phyloP scores from a whole-genome alignment of 2,113 vertebrate species.

The Gila orcuttii region DNA sequence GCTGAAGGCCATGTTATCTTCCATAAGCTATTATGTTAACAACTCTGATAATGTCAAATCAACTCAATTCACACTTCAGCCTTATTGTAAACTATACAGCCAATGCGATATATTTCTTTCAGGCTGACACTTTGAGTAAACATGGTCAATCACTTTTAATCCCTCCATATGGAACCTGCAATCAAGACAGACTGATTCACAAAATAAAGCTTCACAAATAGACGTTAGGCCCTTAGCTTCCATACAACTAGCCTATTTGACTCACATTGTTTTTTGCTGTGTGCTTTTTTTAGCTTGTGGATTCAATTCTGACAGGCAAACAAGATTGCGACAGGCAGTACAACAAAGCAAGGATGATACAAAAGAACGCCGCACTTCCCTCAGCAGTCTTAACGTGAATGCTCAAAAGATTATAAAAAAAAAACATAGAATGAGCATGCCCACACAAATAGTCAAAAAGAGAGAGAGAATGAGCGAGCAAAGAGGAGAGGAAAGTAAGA shows the following conservation, averaged over 20 bases:
- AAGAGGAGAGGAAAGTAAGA: slow-evolving; percentile 37
- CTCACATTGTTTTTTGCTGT: slow-evolving; percentile 2
- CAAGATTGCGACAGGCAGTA: slow-evolving; percentile 19
- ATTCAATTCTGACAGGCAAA: slow-evolving; percentile 23
- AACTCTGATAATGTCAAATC: background rate
- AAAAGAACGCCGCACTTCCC: slow-evolving; percentile 38
- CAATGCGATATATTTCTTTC: background rate
- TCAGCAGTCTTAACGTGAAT: slow-evolving; percentile 28
- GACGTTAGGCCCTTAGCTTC: background rate
- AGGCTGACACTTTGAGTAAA: background rate
- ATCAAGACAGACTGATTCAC: slow-evolving; percentile 1
- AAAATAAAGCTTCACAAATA: background rate
- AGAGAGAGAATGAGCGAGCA: slow-evolving; percentile 19
- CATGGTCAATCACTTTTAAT: slow-evolving; percentile 35
- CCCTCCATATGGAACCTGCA: background rate
- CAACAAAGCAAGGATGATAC: slow-evolving; percentile 17
- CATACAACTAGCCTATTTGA: background rate
- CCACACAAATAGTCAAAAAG: slow-evolving; percentile 39
- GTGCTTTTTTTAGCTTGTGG: slow-evolving; percentile 30
- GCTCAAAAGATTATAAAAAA: slow-evolving; percentile 26
- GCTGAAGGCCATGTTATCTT: background rate
- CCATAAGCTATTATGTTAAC: background rate
- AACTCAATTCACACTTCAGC: slow-evolving; percentile 1
- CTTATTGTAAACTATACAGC: background rate
- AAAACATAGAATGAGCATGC: slow-evolving; percentile 40